Evolutionary conservation across 2,797 vertebrate species (phyloP), one percentile per base, ranked within the genome.

Genomic region (Glossophaga mutica): DNA sequence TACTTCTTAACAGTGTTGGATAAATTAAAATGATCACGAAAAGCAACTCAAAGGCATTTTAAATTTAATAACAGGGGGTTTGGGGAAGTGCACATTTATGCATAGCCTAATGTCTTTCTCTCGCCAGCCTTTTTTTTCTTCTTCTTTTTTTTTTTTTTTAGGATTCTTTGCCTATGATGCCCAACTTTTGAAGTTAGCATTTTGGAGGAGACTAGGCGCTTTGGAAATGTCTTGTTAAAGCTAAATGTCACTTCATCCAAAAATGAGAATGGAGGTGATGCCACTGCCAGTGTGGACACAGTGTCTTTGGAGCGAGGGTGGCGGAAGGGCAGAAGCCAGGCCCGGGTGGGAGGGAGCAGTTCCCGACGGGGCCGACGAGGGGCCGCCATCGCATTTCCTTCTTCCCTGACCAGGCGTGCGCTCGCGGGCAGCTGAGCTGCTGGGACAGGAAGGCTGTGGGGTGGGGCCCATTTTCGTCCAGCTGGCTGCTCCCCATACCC

Each of bases 151-250:
- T 93, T 68, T 94, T 94, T 94, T 94, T 85, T 65, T 24, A 1
- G 93, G 91, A 70, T 18, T 96, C 96, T 96, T 94, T 82, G 94
- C 94, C 83, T 46, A 95, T 77, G 70, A 96, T 90, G 94, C 97
- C 91, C 86, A 96, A 97, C 96, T 96, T 96, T 44, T 94, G 26
- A 97, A 97, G 96, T 73, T 91, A 96, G 97, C 98, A 97, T 94
- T 93, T 97, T 74, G 96, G 97, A 98, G 98, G 97, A 98, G 98
- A 98, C 96, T 70, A 97, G 95, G 96, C 96, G 96, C 98, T 98
- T 98, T 98, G 98, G 98, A 98, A 98, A 98, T 97, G 97, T 97
- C 98, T 98, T 76, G 94, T 98, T 98, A 98, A 98, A 98, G 98
- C 98, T 98, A 98, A 96, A 94, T 98, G 98, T 97, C 98, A 98